Conservation (phyloP, 1,140 invertebrate species). For the Drosophila orosa region DNA sequence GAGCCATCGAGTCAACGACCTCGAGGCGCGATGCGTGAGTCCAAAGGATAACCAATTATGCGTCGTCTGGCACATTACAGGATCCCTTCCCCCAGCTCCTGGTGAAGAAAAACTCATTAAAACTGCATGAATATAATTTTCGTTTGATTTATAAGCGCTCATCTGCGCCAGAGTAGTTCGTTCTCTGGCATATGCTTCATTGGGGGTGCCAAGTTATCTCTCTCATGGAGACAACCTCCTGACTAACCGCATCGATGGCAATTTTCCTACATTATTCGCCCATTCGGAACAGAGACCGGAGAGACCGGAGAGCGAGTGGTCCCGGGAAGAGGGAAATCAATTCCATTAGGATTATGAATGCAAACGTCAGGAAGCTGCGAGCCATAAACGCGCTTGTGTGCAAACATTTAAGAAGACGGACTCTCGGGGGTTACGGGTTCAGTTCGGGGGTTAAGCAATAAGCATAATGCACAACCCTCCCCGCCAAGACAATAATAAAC, state of each 20-base stretch:
- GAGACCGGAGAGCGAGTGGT: constrained; percentile 1
- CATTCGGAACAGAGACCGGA: constrained; percentile 45
- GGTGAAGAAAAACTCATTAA: constrained; percentile 78
- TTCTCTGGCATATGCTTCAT: constrained; percentile 66
- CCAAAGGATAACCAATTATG: constrained; percentile 74
- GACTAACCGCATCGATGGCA: constrained; percentile 63
- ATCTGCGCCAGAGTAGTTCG: constrained; percentile 54
- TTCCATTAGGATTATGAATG: constrained; percentile 83
- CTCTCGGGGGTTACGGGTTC: constrained; percentile 16
- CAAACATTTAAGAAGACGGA: constrained; percentile 67
- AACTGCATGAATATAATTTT: constrained; percentile 83
- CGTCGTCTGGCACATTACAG: constrained; percentile 60
- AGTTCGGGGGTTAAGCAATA: constrained; percentile 58
- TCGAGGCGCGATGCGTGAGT: constrained; percentile 34
- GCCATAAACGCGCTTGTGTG: constrained; percentile 81
- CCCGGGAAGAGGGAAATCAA: constrained; percentile 55
- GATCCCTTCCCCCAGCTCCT: constrained; percentile 4
- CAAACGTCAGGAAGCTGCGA: constrained; percentile 73
- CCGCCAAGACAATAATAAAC: constrained; percentile 73
- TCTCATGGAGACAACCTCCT: constrained; percentile 44
- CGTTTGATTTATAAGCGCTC: constrained; percentile 79
- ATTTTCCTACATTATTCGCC: constrained; percentile 71
- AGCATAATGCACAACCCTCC: constrained; percentile 65
- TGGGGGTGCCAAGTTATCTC: constrained; percentile 22
- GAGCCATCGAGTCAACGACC: constrained; percentile 70